Conservation (phyloP, 2,797 vertebrate genomes). For the Manis pentadactyla region DNA sequence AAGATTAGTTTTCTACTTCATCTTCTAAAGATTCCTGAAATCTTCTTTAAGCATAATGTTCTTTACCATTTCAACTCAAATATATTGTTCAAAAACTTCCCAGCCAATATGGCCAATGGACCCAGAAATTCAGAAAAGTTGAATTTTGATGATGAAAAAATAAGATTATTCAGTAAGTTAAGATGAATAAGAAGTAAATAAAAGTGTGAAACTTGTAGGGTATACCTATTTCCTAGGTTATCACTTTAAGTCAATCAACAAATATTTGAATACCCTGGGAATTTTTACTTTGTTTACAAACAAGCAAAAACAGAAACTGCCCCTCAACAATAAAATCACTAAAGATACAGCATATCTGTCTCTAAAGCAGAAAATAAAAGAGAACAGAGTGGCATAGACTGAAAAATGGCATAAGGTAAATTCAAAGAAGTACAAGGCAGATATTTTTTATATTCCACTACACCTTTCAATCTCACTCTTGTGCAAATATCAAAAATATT, state of each 20-base stretch:
- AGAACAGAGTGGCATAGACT: neutral
- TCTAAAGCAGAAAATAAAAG: neutral
- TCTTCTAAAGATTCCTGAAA: neutral
- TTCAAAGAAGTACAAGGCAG: neutral
- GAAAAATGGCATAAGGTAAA: neutral
- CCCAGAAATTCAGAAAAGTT: constrained; percentile 21
- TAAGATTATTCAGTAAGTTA: neutral
- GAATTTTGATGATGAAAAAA: neutral
- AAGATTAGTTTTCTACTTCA: neutral
- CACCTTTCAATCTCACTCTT: neutral
- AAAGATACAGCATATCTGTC: neutral
- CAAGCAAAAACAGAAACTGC: neutral
- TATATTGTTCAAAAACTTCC: neutral
- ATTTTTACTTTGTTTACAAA: constrained; percentile 33
- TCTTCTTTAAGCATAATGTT: neutral
- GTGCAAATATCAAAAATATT: constrained; percentile 18
- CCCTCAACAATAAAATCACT: constrained; percentile 12
- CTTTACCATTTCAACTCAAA: constrained; percentile 7
- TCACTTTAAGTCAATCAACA: neutral
- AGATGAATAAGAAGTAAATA: neutral
- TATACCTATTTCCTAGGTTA: neutral
- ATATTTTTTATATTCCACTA: neutral
- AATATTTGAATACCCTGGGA: neutral
- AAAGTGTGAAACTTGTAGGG: neutral
- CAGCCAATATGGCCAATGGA: neutral